Percentiles rank a stretch among this genome's conserved stretches.
Evolutionary conservation across 2,113 vertebrate genomes (phyloP).

Genomic region (Acanthochromis polyacanthus): DNA sequence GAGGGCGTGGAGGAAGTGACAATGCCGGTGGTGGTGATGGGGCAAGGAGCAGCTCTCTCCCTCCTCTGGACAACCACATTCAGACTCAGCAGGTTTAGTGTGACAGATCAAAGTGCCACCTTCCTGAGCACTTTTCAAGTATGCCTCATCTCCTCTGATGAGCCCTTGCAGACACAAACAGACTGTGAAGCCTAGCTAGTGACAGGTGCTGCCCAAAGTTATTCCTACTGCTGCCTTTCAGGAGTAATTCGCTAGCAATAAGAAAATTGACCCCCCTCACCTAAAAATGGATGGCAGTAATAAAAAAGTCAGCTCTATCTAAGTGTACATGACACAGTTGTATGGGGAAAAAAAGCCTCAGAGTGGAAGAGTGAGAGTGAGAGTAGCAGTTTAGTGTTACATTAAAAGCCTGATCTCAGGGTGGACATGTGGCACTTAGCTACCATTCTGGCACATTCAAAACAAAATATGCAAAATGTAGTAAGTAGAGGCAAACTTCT

Average conservation of each 20-base stretch:
- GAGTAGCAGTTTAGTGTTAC: slow-evolving; percentile 24
- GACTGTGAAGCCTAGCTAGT: slow-evolving; percentile 41
- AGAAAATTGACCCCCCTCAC: slow-evolving; percentile 74
- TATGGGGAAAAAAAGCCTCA: slow-evolving; percentile 26
- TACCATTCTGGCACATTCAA: neutral
- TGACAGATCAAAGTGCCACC: slow-evolving; percentile 75
- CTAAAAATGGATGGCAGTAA: slow-evolving; percentile 34
- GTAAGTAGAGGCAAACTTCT: neutral
- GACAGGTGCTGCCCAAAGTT: slow-evolving; percentile 61
- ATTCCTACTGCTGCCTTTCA: slow-evolving; percentile 57
- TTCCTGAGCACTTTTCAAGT: slow-evolving; percentile 71
- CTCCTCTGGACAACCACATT: slow-evolving; percentile 30
- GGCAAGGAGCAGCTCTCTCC: slow-evolving; percentile 18
- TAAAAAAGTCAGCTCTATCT: slow-evolving; percentile 53
- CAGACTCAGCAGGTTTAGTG: slow-evolving; percentile 48
- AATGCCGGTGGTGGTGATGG: neutral
- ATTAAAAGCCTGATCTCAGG: slow-evolving; percentile 38
- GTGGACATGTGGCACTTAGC: slow-evolving; percentile 17
- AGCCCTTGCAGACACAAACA: slow-evolving; percentile 60
- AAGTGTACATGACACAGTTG: slow-evolving; percentile 34
- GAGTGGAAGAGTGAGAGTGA: neutral
- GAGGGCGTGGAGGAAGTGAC: slow-evolving; percentile 15
- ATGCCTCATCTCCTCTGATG: slow-evolving; percentile 80
- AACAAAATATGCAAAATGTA: neutral
- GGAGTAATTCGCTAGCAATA: slow-evolving; percentile 75